Evolutionary conservation across 2,113 vertebrate species (phyloP).

Genomic region (Potamarius usumacintae): DNA sequence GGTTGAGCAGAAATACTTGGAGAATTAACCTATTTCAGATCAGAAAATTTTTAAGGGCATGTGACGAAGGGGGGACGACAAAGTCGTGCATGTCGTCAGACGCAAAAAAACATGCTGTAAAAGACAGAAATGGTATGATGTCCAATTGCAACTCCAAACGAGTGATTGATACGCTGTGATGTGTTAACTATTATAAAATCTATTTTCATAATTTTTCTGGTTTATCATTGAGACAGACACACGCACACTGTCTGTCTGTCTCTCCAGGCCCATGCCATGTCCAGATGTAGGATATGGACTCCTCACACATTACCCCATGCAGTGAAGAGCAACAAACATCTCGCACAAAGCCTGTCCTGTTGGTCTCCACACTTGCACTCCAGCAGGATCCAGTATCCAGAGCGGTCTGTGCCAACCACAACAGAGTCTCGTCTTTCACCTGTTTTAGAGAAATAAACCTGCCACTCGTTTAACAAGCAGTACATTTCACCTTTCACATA

Average conservation of each 20-base stretch:
- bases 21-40: background rate
- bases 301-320: conserved; percentile 54
- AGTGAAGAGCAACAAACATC: conserved; percentile 60
- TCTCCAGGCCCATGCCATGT: conserved; percentile 45
- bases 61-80: too few species aligned
- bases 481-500: too few species aligned
- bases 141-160: background rate
- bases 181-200: background rate
- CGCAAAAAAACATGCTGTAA: background rate
- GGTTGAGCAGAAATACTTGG: background rate
- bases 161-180: background rate
- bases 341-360: conserved; percentile 54
- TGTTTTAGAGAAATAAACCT: conserved; percentile 14
- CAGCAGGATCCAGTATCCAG: conserved; percentile 10
- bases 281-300: conserved; percentile 53
- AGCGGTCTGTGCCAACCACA: background rate
- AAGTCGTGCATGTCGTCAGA: background rate
- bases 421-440: conserved; percentile 20
- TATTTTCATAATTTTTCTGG: background rate
- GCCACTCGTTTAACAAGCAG: background rate
- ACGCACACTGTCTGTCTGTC: background rate
- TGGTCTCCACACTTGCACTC: conserved; percentile 30
- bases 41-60: background rate
- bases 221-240: background rate
- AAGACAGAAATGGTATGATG: background rate